phyloP scores from a whole-genome alignment of 2,113 vertebrate genomes.

The Cygnus buccinator region DNA sequence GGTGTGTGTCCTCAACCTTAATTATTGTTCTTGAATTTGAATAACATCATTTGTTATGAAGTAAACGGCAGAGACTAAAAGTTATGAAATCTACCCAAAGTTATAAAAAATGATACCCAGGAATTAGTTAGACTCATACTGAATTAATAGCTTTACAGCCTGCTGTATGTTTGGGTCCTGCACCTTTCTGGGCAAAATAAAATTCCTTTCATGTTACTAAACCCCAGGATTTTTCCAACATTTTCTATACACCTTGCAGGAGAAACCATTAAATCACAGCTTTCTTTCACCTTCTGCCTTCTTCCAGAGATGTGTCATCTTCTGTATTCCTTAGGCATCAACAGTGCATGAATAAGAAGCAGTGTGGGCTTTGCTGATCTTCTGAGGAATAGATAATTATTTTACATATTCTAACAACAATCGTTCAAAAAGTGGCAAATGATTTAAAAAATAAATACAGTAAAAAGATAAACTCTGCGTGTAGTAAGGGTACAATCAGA shows the following conservation, averaged over 20 bases:
- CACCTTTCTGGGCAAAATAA: neutral
- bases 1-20: neutral
- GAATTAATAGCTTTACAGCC: neutral
- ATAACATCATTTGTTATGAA: slow-evolving; percentile 17
- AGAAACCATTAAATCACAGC: slow-evolving; percentile 5
- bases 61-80: neutral
- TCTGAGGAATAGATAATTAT: slow-evolving; percentile 35
- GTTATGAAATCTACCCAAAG: neutral
- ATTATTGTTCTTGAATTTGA: slow-evolving; percentile 23
- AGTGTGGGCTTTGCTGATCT: slow-evolving; percentile 34
- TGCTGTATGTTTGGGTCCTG: neutral
- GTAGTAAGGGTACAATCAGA: neutral
- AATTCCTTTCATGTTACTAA: neutral
- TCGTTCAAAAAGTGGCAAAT: neutral
- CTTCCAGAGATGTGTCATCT: neutral
- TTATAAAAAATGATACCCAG: neutral
- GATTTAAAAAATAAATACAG: slow-evolving; percentile 14
- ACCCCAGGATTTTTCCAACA: neutral
- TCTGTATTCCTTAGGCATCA: slow-evolving; percentile 36
- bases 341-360: neutral
- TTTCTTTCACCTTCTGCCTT: slow-evolving; percentile 11
- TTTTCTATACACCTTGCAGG: neutral
- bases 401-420: neutral
- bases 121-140: neutral
- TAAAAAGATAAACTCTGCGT: neutral